These are phyloP conservation scores for Alligator mississippiensis DNA, from an alignment of 2,113 vertebrate species.

Conservation along the genomic window DNA sequence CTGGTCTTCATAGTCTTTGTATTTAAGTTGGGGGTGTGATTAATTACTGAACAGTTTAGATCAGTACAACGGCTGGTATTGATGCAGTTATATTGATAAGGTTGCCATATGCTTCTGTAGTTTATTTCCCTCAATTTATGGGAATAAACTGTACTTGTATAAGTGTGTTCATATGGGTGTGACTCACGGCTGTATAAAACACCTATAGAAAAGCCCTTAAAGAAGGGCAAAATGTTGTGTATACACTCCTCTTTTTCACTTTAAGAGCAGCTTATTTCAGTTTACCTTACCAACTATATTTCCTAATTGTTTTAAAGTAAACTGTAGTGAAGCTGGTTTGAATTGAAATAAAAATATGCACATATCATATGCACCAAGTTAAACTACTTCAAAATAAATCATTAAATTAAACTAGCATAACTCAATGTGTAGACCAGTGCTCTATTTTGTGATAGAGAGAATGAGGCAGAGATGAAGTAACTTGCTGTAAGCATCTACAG, in stretches of 20 bases:
- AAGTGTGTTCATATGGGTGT: background rate
- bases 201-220: background rate
- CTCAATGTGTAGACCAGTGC: background rate
- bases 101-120: background rate
- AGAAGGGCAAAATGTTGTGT: background rate
- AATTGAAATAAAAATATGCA: background rate
- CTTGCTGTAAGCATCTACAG: background rate
- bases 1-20: background rate
- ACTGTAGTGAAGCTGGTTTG: background rate
- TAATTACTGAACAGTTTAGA: slow-evolving; percentile 18
- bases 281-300: background rate
- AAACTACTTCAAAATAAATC: background rate
- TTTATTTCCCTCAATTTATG: background rate
- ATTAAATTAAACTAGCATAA: background rate
- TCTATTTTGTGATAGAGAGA: background rate
- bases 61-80: background rate
- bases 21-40: background rate
- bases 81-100: background rate
- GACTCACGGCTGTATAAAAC: background rate
- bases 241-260: background rate
- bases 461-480: background rate
- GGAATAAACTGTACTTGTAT: background rate
- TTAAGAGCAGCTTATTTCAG: background rate
- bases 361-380: background rate
- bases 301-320: background rate